Evolutionary conservation across 2,113 vertebrate species (phyloP).

Genomic region (Rattus rattus): DNA sequence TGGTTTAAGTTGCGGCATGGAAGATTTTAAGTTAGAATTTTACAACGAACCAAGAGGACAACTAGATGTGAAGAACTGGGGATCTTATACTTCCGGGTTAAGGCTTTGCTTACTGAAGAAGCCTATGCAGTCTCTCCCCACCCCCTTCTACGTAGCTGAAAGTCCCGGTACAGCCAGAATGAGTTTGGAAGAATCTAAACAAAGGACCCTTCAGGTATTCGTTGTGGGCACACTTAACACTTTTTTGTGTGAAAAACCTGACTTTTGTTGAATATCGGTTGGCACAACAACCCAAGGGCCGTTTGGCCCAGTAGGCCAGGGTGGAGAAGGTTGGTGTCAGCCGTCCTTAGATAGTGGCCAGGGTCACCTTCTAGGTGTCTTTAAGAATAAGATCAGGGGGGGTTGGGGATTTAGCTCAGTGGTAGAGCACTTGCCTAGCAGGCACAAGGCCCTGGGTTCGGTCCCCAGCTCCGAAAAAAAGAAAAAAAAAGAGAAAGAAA

Average conservation of each 20-base stretch:
- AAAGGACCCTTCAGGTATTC: conserved; percentile 76
- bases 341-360: not conserved
- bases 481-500: too few species aligned
- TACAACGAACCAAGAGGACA: not conserved
- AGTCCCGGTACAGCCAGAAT: not conserved
- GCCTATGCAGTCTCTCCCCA: not conserved
- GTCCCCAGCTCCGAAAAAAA: too few species aligned
- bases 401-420: too few species aligned
- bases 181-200: not conserved
- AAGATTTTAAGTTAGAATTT: not conserved
- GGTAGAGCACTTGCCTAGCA: too few species aligned
- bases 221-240: not conserved
- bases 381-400: too few species aligned
- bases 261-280: not conserved
- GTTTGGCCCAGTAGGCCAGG: not conserved
- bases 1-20: not conserved
- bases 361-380: not conserved
- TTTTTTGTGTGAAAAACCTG: not conserved
- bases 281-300: not conserved
- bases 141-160: not conserved
- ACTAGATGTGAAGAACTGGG: not conserved
- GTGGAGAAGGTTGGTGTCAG: not conserved
- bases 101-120: not conserved
- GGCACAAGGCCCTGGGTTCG: too few species aligned
- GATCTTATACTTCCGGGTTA: not conserved